Evolutionary conservation across 2,113 vertebrate genomes (phyloP).

Genomic region (Grammomys dolichurus): DNA sequence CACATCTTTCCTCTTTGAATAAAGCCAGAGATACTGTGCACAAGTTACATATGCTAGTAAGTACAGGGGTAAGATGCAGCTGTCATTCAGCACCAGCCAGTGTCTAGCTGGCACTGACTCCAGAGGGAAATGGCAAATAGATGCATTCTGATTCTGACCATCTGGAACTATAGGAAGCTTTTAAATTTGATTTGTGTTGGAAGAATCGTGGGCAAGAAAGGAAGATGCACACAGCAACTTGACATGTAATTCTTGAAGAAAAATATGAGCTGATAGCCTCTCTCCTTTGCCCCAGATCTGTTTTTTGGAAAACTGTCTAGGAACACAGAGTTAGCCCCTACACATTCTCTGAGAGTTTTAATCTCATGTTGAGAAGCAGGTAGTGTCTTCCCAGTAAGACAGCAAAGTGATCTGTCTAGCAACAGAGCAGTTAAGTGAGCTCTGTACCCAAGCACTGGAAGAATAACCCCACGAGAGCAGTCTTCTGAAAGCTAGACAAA

Average conservation of each 20-base stretch:
- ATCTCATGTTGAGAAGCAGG: constrained; percentile 47
- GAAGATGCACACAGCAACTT: neutral
- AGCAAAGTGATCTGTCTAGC: neutral
- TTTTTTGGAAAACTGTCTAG: constrained; percentile 59
- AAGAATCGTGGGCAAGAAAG: constrained; percentile 76
- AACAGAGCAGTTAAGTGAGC: neutral
- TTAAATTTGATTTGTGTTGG: constrained; percentile 76
- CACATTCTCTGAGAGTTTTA: constrained; percentile 42
- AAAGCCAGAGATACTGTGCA: constrained; percentile 45
- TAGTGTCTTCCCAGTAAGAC: constrained; percentile 14
- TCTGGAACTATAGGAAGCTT: constrained; percentile 74
- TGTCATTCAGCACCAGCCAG: constrained; percentile 64
- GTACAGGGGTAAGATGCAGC: constrained; percentile 14
- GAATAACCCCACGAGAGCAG: neutral
- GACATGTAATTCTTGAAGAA: constrained; percentile 66
- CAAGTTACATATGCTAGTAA: constrained; percentile 24
- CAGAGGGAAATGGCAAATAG: constrained; percentile 68
- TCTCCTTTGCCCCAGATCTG: constrained; percentile 39
- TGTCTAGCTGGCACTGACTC: constrained; percentile 57
- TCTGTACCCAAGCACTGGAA: no score
- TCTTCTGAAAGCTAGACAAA: constrained; percentile 4
- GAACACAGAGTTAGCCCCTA: constrained; percentile 61
- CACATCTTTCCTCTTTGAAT: neutral
- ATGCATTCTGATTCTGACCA: constrained; percentile 70
- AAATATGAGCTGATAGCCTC: constrained; percentile 34